A percentile compares a stretch with the other conserved stretches of the same genome.
phyloP scores from a whole-genome alignment of 2,113 vertebrate genomes.

The Atractosteus spatula region DNA sequence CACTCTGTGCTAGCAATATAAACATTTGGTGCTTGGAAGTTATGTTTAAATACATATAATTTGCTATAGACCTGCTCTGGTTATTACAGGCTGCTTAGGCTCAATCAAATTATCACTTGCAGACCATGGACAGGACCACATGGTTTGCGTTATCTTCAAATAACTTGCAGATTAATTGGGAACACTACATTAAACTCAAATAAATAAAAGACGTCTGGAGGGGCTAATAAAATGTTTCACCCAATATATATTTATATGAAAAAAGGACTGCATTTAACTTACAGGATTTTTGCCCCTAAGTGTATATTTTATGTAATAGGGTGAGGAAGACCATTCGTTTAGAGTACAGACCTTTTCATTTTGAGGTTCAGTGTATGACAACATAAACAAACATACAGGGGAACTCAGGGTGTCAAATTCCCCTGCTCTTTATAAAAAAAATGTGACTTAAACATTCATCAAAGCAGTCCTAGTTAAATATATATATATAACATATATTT shows the following conservation, averaged over 20 bases:
- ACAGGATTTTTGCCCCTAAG: slow-evolving; percentile 8
- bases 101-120: slow-evolving; percentile 43
- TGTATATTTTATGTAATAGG: too few species aligned
- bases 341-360: too few species aligned
- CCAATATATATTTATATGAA: slow-evolving; percentile 27
- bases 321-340: too few species aligned
- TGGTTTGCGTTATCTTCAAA: slow-evolving; percentile 57
- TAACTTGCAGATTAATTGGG: slow-evolving; percentile 44
- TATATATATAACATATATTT: too few species aligned
- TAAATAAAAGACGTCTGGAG: slow-evolving; percentile 39
- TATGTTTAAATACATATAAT: neutral
- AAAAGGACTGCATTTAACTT: slow-evolving; percentile 29
- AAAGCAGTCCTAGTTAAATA: too few species aligned
- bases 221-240: neutral
- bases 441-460: too few species aligned
- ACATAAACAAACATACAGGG: too few species aligned
- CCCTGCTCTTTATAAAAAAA: too few species aligned
- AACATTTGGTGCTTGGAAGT: neutral
- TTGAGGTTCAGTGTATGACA: too few species aligned
- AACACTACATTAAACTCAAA: slow-evolving; percentile 41
- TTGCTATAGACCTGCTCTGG: neutral
- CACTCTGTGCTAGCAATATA: neutral
- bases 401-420: too few species aligned
- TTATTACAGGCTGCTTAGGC: slow-evolving; percentile 38
- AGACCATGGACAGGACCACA: slow-evolving; percentile 38